Evolutionary conservation across 2,888 invertebrate genomes (phyloP).

Genomic region (Metellina segmentata): DNA sequence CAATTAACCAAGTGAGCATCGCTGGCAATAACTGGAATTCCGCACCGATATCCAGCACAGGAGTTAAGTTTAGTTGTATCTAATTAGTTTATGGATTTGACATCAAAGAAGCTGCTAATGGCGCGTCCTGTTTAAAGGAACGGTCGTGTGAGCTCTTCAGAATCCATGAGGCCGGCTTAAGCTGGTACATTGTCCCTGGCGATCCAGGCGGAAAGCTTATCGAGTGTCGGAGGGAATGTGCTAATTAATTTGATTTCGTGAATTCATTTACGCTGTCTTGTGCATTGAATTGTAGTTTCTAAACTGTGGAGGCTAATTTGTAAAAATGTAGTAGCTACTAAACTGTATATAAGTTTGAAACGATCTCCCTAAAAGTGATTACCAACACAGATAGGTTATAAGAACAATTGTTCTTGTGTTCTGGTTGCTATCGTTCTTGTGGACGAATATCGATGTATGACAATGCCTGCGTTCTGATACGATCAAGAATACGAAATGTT

Average conservation of each 20-base stretch:
- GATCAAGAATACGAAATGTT: no score
- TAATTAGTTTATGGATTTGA: constrained; percentile 15
- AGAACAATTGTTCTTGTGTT: no score
- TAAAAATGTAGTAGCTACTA: no score
- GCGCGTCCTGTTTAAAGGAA: not conserved
- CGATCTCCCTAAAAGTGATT: no score
- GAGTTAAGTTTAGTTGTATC: constrained; percentile 21
- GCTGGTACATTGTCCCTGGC: no score
- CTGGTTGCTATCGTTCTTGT: no score
- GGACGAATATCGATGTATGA: no score
- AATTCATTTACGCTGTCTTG: not conserved
- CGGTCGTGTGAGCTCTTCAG: not conserved
- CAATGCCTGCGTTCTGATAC: no score
- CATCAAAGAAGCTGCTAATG: not conserved
- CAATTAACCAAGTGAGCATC: not conserved
- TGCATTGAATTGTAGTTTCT: not conserved
- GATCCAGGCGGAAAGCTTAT: not conserved
- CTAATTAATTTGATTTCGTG: not conserved
- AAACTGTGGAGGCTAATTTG: not conserved
- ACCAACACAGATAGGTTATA: no score
- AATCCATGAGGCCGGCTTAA: no score
- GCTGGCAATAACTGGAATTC: not conserved
- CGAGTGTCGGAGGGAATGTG: not conserved
- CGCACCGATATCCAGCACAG: not conserved
- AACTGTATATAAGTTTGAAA: no score